Conservation (phyloP, 2,797 vertebrate genomes). For the Pseudochirops cupreus region DNA sequence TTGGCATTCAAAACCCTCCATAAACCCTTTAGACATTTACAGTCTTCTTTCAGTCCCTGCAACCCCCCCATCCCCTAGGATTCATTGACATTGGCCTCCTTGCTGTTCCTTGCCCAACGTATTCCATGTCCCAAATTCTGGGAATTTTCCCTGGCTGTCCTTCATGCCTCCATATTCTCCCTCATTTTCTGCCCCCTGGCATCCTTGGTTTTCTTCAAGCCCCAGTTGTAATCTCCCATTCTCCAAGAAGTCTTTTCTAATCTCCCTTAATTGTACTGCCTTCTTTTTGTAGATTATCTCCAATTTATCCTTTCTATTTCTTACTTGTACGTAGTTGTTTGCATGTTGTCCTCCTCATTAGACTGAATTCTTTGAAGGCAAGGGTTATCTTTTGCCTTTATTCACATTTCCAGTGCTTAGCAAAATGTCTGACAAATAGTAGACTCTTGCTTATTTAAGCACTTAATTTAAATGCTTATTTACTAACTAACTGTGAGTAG, state of each 20-base stretch:
- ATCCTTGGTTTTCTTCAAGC: background rate
- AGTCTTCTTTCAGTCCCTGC: background rate
- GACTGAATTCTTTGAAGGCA: background rate
- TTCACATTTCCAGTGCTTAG: background rate
- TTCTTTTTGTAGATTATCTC: background rate
- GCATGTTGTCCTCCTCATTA: background rate
- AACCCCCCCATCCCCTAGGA: background rate
- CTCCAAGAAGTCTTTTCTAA: background rate
- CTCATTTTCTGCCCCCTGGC: background rate
- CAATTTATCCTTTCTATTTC: background rate
- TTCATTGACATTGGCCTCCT: background rate
- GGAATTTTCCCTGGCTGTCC: background rate
- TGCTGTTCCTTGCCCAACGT: background rate
- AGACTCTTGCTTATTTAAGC: background rate
- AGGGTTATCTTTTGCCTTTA: background rate
- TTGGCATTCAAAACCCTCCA: background rate
- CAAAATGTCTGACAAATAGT: background rate
- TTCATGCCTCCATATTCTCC: background rate
- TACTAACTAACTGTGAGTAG: conserved; percentile 22
- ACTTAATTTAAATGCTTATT: background rate
- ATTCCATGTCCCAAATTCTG: background rate
- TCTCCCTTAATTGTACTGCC: background rate
- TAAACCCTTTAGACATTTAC: background rate
- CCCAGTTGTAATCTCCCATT: background rate
- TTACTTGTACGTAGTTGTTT: background rate